These are phyloP conservation scores for Tupaia chinensis DNA, from an alignment of 2,113 vertebrate genomes.

Conservation along the genomic window DNA sequence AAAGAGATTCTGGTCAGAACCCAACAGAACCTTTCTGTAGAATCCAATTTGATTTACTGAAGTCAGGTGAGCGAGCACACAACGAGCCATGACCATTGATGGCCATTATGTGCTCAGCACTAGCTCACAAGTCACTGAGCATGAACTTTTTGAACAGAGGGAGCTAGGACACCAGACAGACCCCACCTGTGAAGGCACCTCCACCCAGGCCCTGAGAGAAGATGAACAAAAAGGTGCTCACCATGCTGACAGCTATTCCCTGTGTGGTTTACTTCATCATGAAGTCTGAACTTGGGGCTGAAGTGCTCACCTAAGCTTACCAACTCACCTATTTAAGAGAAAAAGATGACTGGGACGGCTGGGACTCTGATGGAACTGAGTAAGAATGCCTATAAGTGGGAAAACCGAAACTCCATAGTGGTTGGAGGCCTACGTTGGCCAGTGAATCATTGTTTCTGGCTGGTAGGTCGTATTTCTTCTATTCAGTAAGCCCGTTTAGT, in stretches of 20 bases:
- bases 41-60: neutral
- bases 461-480: slow-evolving; percentile 30
- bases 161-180: neutral
- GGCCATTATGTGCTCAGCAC: slow-evolving; percentile 75
- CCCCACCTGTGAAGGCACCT: neutral
- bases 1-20: slow-evolving; percentile 47
- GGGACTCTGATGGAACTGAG: neutral
- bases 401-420: neutral
- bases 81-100: neutral
- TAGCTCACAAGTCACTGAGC: slow-evolving; percentile 46
- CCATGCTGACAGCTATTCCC: neutral
- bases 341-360: neutral
- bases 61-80: neutral
- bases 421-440: neutral
- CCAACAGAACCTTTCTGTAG: slow-evolving; percentile 6
- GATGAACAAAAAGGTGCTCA: neutral
- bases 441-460: neutral
- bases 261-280: neutral
- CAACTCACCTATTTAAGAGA: neutral
- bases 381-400: neutral
- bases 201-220: neutral
- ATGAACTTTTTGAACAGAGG: neutral
- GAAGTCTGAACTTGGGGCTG: neutral
- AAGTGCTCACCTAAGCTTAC: neutral
- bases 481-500: neutral